Percentiles rank a stretch among this genome's conserved stretches.
Conservation (phyloP, 64 coral and sea anemone genomes). For the Porites australiensis region DNA sequence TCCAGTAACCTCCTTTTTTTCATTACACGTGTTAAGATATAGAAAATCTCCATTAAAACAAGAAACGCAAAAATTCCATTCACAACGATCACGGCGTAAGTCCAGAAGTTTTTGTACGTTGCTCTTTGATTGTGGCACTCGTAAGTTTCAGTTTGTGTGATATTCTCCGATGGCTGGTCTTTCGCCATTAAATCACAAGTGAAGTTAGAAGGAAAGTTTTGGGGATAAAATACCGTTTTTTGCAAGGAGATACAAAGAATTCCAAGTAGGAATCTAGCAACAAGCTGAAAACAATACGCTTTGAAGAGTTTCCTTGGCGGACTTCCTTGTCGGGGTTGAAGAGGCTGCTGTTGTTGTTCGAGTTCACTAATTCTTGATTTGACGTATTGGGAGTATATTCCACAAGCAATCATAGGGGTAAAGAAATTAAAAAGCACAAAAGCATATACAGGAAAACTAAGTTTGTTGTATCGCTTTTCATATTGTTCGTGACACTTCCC, state of each 20-base stretch:
- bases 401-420: background rate
- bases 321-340: background rate
- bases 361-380: background rate
- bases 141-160: background rate
- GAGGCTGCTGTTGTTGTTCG: background rate
- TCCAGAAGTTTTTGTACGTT: background rate
- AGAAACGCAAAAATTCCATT: background rate
- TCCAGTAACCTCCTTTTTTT: background rate
- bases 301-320: background rate
- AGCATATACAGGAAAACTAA: background rate
- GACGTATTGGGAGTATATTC: background rate
- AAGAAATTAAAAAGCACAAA: background rate
- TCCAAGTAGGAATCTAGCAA: background rate
- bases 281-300: slow-evolving; percentile 24
- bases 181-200: background rate
- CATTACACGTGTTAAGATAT: background rate
- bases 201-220: background rate
- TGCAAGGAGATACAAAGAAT: background rate
- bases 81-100: background rate
- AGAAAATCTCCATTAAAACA: background rate
- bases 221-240: background rate
- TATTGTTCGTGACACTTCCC: slow-evolving; percentile 7
- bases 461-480: slow-evolving; percentile 9
- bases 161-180: no score
- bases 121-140: slow-evolving; percentile 4